Percentiles rank a stretch among this genome's conserved stretches.
Evolutionary conservation across 2,888 invertebrate genomes (phyloP).

Genomic region (Diadegma fenestrale): DNA sequence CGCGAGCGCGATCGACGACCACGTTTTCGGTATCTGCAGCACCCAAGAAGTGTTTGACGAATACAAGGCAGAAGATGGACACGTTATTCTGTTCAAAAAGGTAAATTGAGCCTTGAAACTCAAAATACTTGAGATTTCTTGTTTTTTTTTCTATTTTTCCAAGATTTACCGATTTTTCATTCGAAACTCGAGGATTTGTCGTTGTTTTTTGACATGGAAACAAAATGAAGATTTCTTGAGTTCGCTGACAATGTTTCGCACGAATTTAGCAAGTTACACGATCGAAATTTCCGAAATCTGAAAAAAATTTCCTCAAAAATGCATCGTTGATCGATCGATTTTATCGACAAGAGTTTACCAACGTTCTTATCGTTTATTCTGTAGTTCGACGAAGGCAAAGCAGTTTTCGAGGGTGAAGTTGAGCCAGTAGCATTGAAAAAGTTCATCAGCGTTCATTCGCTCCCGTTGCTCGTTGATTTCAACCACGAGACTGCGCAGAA

Average conservation of each 20-base stretch:
- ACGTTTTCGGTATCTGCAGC: constrained; percentile 94
- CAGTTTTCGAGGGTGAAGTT: constrained; percentile 90
- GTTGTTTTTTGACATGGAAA: neutral
- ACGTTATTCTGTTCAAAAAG: constrained; percentile 96
- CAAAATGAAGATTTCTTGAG: neutral
- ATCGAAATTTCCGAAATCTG: neutral
- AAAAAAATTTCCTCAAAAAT: neutral
- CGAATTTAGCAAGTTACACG: neutral
- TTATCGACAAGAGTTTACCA: too few relatives aligned
- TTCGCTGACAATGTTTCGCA: neutral
- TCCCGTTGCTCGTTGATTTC: constrained; percentile 97
- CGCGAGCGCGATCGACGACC: constrained; percentile 93
- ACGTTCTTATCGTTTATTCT: constrained; percentile 50
- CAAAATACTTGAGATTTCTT: neutral
- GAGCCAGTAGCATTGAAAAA: constrained; percentile 90
- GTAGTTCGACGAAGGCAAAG: constrained; percentile 94
- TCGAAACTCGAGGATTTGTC: neutral
- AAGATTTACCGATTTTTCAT: neutral
- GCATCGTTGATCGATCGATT: neutral
- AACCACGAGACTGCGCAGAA: constrained; percentile 99
- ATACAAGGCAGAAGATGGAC: constrained; percentile 92
- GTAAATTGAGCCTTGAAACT: constrained; percentile 84
- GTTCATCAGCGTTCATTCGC: constrained; percentile 93
- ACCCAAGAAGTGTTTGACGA: constrained; percentile 92
- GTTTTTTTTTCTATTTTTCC: neutral